Evolutionary conservation across 92 coral and sea anemone species (phyloP), one percentile per base, ranked within the genome.

Genomic region (Palythoa grandiflora): DNA sequence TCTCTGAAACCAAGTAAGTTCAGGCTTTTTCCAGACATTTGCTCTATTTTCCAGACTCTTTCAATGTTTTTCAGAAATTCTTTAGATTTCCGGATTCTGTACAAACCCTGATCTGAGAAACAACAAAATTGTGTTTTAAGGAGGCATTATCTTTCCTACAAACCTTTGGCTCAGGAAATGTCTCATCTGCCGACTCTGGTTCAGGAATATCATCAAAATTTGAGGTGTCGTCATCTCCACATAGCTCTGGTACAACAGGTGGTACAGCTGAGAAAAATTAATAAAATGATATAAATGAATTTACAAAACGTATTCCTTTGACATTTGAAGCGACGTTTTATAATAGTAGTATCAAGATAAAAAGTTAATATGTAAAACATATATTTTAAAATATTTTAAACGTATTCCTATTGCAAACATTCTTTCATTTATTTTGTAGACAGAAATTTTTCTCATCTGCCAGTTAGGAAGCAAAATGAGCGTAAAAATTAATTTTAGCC

Each of bases 191-290:
- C 48, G 96, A 91, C 71, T 97, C 99, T 59, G 99, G 99, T 9
- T 97, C 99, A 83, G 99, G 98, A 81, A 97, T 94, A 68, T 97
- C 99, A 90, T 97, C 99, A 87, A 97, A 97, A 79, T 97, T 94
- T 1, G 98, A 93, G 36, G 95, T 92, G 59, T 97, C 99, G 80
- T 93, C 95, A 76, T 97, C 99, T 55, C 98, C 90, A 14, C 52
- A 77, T 13, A 97, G 93, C 61, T 97, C 99, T 15, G 99, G 99
- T 36, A 97, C 98, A 38, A 97, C 99, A 19, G 99, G 99, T 38
- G 99, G 97, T 37, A 95, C 90, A 87, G 95, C 99, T 97, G 50
- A 15, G 37, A 13, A 9, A 4, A 85, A 20, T 21, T 36, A 10
- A 11, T 6, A 70, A 35, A 35, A 10, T 11, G 35, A 63, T 3